Conservation (phyloP, 2,888 invertebrate species). For the Epistrophella euchroma region DNA sequence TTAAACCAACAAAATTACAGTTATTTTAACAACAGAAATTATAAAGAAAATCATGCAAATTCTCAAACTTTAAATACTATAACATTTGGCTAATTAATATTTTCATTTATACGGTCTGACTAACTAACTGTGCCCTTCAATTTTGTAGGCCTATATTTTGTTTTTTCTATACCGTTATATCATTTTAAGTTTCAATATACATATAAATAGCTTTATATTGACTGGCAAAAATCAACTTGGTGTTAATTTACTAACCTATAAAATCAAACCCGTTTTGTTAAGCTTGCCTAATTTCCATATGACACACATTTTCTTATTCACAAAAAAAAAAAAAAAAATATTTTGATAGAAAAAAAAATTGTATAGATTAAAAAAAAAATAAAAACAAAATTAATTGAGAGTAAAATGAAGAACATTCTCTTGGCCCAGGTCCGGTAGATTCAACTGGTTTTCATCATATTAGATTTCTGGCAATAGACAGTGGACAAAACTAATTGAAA, state of each 20-base stretch:
- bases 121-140: conserved; percentile 9
- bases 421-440: neutral
- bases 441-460: neutral
- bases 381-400: neutral
- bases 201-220: neutral
- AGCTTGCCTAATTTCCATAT: conserved; percentile 60
- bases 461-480: neutral
- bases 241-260: conserved; percentile 44
- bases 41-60: too few relatives aligned
- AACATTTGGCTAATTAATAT: neutral
- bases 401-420: conserved; percentile 30
- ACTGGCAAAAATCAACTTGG: conserved; percentile 1
- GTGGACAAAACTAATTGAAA: neutral
- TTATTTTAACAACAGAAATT: too few relatives aligned
- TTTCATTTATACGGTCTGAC: neutral
- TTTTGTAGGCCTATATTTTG: neutral
- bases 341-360: neutral
- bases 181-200: neutral
- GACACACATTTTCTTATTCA: conserved; percentile 57
- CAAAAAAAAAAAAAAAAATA: too few relatives aligned
- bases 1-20: too few relatives aligned
- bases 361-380: neutral
- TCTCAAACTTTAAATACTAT: too few relatives aligned
- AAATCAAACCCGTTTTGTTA: conserved; percentile 48
- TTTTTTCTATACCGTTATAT: conserved; percentile 6